Conservation (phyloP, 2,797 vertebrate genomes). For the Poeciliopsis turneri region DNA sequence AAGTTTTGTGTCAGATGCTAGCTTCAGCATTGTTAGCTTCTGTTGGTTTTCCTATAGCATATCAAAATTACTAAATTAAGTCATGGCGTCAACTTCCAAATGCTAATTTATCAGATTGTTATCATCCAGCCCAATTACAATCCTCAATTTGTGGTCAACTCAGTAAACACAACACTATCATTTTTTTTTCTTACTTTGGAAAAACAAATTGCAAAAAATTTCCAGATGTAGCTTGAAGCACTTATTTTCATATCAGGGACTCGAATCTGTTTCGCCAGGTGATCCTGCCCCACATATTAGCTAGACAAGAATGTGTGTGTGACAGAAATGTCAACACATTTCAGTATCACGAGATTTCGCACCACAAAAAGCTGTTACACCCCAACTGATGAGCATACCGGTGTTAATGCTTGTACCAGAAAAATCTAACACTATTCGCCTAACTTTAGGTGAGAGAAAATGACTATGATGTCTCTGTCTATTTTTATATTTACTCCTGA, state of each 20-base stretch:
- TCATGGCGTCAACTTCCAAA: neutral
- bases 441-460: constrained; percentile 8
- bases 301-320: neutral
- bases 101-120: neutral
- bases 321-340: neutral
- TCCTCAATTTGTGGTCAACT: neutral
- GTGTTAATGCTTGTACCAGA: constrained; percentile 12
- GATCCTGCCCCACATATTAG: neutral
- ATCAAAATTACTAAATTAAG: neutral
- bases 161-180: neutral
- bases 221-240: neutral
- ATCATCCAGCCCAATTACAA: neutral
- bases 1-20: neutral
- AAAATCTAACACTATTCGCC: constrained; percentile 1
- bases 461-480: constrained; percentile 44
- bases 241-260: neutral
- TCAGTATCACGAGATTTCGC: neutral
- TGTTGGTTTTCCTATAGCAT: neutral
- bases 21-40: neutral
- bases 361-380: neutral
- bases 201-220: neutral
- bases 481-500: constrained; percentile 62
- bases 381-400: constrained; percentile 15
- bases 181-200: neutral
- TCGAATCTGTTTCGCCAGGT: neutral